Conservation (phyloP, 2,113 vertebrate species). For the Oenanthe oenanthe region DNA sequence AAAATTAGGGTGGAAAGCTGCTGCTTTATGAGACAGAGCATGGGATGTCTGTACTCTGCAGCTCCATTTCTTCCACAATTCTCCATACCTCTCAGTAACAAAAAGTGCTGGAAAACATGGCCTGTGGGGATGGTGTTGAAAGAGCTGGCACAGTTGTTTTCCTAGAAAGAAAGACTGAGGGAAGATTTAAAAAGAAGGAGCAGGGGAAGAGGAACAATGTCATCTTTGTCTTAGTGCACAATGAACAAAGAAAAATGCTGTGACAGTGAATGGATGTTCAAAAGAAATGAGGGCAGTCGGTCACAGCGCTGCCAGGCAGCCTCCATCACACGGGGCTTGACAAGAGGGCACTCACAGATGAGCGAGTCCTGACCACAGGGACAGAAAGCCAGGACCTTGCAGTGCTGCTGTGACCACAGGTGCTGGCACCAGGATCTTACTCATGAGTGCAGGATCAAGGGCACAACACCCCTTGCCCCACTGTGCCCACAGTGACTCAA, state of each 20-base stretch:
- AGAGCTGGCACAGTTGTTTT: not conserved
- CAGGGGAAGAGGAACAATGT: not conserved
- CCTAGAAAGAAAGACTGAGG: not conserved
- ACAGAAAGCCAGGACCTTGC: not conserved
- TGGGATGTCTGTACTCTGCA: not conserved
- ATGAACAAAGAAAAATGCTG: constrained; percentile 11
- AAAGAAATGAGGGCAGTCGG: not conserved
- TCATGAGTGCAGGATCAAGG: not conserved
- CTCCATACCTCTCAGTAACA: fast-evolving
- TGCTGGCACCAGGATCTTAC: fast-evolving
- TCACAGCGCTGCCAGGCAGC: not conserved
- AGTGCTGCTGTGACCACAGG: not conserved
- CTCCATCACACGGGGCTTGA: not conserved
- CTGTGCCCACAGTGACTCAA: not conserved
- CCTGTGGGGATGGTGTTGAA: not conserved
- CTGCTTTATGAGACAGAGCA: not conserved
- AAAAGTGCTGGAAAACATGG: not conserved
- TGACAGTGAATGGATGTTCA: not conserved
- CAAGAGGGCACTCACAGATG: not conserved
- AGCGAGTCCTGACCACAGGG: fast-evolving
- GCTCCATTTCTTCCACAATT: not conserved
- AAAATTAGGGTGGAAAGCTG: not conserved
- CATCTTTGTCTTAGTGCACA: not conserved
- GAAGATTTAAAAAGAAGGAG: not conserved
- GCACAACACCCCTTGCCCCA: fast-evolving